phyloP scores from a whole-genome alignment of 2,888 invertebrate species.

The Pyrgus malvae region DNA sequence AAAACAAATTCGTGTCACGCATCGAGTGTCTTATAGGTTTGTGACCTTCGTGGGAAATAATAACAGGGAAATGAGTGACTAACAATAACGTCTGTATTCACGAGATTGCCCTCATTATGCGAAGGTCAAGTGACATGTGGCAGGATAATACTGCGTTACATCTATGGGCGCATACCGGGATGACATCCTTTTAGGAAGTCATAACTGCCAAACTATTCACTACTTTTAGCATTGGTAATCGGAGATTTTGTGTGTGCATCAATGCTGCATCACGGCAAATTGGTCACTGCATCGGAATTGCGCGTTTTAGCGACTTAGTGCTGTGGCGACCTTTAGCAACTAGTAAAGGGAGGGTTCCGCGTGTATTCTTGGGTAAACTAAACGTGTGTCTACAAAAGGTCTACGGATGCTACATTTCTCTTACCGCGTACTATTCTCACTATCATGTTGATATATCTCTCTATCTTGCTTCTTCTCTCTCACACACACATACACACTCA shows the following conservation, averaged over 20 bases:
- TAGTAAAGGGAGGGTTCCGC: no score
- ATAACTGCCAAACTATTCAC: not conserved
- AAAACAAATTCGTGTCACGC: conserved; percentile 20
- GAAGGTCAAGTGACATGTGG: conserved; percentile 18
- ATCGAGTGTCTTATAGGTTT: conserved; percentile 1
- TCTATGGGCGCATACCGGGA: not conserved
- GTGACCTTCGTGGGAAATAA: conserved; percentile 4
- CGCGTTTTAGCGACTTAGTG: no score
- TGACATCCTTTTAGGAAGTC: not conserved
- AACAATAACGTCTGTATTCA: not conserved
- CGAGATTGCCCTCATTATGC: conserved; percentile 19
- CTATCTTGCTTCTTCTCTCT: no score
- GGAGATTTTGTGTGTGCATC: not conserved
- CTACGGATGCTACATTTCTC: no score
- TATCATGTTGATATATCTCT: no score
- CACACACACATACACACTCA: no score
- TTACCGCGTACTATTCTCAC: no score
- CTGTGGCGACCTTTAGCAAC: no score
- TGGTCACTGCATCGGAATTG: no score
- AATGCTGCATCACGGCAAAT: no score
- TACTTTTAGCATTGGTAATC: not conserved
- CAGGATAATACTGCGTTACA: conserved; percentile 12
- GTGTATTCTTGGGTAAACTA: no score
- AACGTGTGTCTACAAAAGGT: no score
- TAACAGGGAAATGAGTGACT: conserved; percentile 15